Evolutionary conservation across 2,888 invertebrate genomes (phyloP).

Genomic region (Macaria liturata): DNA sequence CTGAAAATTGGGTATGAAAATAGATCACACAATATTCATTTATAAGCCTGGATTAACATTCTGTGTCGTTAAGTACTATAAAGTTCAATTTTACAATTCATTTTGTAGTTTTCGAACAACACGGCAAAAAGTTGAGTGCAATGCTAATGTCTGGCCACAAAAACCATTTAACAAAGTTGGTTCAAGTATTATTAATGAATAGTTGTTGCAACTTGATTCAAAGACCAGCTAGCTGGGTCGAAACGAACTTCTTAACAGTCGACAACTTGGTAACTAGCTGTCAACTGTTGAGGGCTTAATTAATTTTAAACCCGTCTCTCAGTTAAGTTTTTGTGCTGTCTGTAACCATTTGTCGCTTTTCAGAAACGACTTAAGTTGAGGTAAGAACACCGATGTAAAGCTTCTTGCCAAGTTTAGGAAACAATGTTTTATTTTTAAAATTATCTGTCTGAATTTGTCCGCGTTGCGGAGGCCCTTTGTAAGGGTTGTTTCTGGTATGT

Average conservation of each 20-base stretch:
- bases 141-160: not conserved
- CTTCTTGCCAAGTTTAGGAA: no score
- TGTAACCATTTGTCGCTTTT: constrained; percentile 9
- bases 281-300: constrained; percentile 26
- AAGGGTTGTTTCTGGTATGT: no score
- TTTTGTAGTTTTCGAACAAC: no score
- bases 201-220: constrained; percentile 16
- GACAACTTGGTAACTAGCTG: constrained; percentile 15
- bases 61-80: no score
- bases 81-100: no score
- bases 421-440: no score
- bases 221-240: constrained; percentile 14
- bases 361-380: constrained; percentile 2
- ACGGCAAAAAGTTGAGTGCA: no score
- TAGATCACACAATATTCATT: not conserved
- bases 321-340: constrained; percentile 20
- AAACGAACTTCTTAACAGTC: constrained; percentile 21
- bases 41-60: no score
- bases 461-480: no score
- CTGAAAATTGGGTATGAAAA: no score
- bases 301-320: constrained; percentile 21
- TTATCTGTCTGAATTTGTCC: no score
- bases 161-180: constrained; percentile 1
- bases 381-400: not conserved
- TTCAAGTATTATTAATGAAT: constrained; percentile 13